A percentile compares a stretch with the other conserved stretches of the same genome.
Evolutionary conservation across 2,888 invertebrate genomes (phyloP).

Genomic region (Boloria euphrosyne): DNA sequence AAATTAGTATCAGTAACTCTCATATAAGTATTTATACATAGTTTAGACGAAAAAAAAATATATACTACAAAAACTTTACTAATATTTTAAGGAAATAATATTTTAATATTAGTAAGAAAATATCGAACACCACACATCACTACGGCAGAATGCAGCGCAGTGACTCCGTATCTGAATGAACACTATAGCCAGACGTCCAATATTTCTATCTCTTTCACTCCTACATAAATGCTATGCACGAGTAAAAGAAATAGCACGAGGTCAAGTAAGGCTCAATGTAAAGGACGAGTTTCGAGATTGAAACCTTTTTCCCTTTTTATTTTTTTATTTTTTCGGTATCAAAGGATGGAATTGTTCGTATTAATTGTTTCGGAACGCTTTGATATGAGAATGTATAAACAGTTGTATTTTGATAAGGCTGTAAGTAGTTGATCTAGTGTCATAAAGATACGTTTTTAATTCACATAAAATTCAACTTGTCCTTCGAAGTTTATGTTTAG

Average conservation of each 20-base stretch:
- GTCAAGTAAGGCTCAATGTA: slow-evolving; percentile 62
- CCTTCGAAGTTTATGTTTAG: no score
- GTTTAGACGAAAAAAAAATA: no score
- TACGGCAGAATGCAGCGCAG: slow-evolving; percentile 75
- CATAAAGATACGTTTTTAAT: slow-evolving; percentile 9
- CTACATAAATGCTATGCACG: neutral
- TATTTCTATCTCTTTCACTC: slow-evolving; percentile 49
- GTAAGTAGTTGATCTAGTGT: slow-evolving; percentile 8
- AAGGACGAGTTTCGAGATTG: slow-evolving; percentile 48
- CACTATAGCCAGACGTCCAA: slow-evolving; percentile 57
- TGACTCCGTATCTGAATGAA: slow-evolving; percentile 74
- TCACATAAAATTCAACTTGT: neutral
- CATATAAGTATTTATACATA: no score
- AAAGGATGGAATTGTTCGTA: slow-evolving; percentile 21
- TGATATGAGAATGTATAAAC: slow-evolving; percentile 11
- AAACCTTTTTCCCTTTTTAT: slow-evolving; percentile 22
- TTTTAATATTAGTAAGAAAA: slow-evolving; percentile 39
- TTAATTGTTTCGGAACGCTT: slow-evolving; percentile 30
- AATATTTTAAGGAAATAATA: neutral
- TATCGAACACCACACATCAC: slow-evolving; percentile 49
- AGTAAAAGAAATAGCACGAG: slow-evolving; percentile 47
- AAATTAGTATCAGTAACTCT: no score
- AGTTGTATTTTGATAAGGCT: slow-evolving; percentile 16
- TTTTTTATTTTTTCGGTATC: slow-evolving; percentile 12
- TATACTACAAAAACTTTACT: neutral